A percentile compares a stretch with the other conserved stretches of the same genome.
phyloP scores from a whole-genome alignment of 2,113 vertebrate genomes.

The Myiozetetes cayanensis region DNA sequence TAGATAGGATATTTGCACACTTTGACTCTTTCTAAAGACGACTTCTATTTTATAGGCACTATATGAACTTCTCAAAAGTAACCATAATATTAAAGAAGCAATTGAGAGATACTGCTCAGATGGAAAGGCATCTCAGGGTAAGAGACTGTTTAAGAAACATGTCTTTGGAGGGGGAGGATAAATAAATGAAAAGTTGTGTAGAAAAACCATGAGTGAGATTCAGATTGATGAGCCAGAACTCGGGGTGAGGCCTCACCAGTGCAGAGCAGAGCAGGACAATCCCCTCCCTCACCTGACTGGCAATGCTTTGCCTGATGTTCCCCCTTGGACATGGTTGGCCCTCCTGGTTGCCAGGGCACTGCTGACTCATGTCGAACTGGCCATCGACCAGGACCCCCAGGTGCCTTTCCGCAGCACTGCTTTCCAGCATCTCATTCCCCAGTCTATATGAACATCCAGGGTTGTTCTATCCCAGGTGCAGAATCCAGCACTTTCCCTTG shows the following conservation, averaged over 20 bases:
- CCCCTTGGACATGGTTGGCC: neutral
- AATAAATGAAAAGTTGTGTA: neutral
- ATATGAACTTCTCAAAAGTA: slow-evolving; percentile 3
- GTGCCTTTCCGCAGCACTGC: neutral
- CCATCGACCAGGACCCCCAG: neutral
- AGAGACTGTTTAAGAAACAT: neutral
- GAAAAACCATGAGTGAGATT: neutral
- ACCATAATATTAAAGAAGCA: neutral
- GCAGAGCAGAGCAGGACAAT: neutral
- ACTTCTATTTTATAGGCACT: neutral
- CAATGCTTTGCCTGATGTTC: neutral
- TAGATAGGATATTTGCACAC: neutral
- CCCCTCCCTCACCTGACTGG: neutral
- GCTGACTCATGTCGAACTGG: neutral
- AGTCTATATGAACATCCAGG: neutral
- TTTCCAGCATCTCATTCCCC: neutral
- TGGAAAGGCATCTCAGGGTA: neutral
- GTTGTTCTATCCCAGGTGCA: neutral
- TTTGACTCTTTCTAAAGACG: neutral
- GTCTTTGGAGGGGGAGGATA: neutral
- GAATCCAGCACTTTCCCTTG: neutral
- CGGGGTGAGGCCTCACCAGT: neutral
- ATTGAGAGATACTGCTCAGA: slow-evolving; percentile 1
- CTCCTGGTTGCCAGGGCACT: neutral
- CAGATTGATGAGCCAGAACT: neutral